A percentile compares a stretch with the other conserved stretches of the same genome.
Conservation (phyloP, 2,797 vertebrate species). For the Kryptopterus vitreolus region DNA sequence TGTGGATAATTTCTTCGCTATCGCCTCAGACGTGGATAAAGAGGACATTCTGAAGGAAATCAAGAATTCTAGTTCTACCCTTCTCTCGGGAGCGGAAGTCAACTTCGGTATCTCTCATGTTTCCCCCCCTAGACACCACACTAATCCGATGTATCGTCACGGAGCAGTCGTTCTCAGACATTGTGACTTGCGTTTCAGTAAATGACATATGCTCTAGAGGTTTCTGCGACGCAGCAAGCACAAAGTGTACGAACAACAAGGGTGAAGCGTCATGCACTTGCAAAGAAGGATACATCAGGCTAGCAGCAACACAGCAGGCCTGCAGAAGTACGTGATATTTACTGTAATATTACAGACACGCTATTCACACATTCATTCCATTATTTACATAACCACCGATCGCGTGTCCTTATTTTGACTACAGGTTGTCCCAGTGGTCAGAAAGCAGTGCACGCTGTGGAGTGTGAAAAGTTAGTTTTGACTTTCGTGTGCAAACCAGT, state of each 20-base stretch:
- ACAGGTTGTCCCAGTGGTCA: slow-evolving; percentile 37
- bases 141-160: background rate
- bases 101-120: background rate
- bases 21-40: fast-evolving
- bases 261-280: slow-evolving; percentile 29
- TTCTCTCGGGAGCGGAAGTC: fast-evolving
- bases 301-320: fast-evolving
- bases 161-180: background rate
- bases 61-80: fast-evolving
- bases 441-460: background rate
- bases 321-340: slow-evolving; percentile 30
- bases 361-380: background rate
- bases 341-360: background rate
- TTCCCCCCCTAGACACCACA: background rate
- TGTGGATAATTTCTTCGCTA: slow-evolving; percentile 22
- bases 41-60: fast-evolving
- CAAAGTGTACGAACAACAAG: fast-evolving
- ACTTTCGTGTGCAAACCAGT: background rate
- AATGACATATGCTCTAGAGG: fast-evolving
- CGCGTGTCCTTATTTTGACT: background rate
- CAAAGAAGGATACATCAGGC: background rate
- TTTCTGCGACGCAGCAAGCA: background rate
- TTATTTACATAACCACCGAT: slow-evolving; percentile 9
- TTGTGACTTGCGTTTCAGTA: background rate
- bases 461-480: slow-evolving; percentile 2